A percentile compares a stretch with the other conserved stretches of the same genome.
These are phyloP conservation scores for Nanorana parkeri DNA, from an alignment of 2,113 vertebrate species.

Conservation along the genomic window DNA sequence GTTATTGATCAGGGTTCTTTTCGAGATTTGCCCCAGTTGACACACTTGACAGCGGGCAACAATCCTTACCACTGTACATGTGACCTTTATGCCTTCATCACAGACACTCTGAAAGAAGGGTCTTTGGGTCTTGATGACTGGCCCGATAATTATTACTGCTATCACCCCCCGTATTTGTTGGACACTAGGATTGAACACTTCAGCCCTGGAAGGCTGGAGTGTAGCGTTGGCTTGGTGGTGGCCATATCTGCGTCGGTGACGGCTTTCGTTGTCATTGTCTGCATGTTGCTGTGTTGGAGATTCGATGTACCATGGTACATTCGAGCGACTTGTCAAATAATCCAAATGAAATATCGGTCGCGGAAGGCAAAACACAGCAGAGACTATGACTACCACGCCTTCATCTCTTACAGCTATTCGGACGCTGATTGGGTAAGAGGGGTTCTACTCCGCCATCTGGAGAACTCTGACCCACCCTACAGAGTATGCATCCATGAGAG, in stretches of 20 bases:
- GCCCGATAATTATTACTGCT: conserved; percentile 80
- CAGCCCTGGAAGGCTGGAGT: conserved; percentile 69
- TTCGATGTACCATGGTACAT: conserved; percentile 81
- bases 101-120: conserved; percentile 64
- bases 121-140: conserved; percentile 76
- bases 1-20: conserved; percentile 76
- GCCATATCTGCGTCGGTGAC: conserved; percentile 74
- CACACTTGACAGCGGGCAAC: conserved; percentile 75
- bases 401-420: conserved; percentile 82
- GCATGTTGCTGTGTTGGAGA: conserved; percentile 73
- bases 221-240: conserved; percentile 77
- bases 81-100: conserved; percentile 78
- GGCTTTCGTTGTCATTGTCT: conserved; percentile 56
- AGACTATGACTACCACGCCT: conserved; percentile 78
- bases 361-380: background rate
- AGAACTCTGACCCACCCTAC: conserved; percentile 74
- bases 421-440: conserved; percentile 82
- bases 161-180: conserved; percentile 74
- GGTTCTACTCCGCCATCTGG: conserved; percentile 75
- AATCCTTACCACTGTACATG: conserved; percentile 87
- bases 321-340: conserved; percentile 75
- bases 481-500: conserved; percentile 84
- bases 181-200: conserved; percentile 73
- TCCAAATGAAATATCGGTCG: conserved; percentile 74
- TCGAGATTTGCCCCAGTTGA: conserved; percentile 70